Evolutionary conservation across 2,888 invertebrate genomes (phyloP).

Genomic region (Nematopogon swammerdamellus): DNA sequence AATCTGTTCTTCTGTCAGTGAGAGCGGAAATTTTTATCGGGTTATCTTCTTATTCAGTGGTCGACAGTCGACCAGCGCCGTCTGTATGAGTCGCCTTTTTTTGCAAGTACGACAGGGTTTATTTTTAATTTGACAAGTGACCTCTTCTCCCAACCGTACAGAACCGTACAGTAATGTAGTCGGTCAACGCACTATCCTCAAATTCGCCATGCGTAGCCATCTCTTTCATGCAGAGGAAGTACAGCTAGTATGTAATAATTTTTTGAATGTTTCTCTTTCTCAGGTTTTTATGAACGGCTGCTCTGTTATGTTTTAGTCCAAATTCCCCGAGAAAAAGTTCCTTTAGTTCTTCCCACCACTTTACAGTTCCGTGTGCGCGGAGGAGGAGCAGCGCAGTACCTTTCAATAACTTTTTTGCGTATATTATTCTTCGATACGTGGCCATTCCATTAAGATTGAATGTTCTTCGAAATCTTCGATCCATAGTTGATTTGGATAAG

Average conservation of each 20-base stretch:
- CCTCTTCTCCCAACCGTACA: background rate
- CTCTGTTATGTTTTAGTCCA: background rate
- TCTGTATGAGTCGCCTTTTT: conserved; percentile 11
- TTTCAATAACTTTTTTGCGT: background rate
- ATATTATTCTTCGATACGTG: background rate
- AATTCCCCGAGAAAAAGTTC: background rate
- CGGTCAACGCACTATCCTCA: conserved; percentile 21
- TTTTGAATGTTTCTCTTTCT: background rate
- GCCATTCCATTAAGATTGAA: background rate
- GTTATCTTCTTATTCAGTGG: conserved; percentile 21
- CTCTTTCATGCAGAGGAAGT: conserved; percentile 19
- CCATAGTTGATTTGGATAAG: background rate
- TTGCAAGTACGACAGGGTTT: conserved; percentile 13
- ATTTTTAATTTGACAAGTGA: too few relatives aligned
- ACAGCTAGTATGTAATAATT: background rate
- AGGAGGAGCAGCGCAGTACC: background rate
- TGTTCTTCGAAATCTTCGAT: background rate
- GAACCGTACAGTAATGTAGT: conserved; percentile 23
- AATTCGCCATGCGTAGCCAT: conserved; percentile 20
- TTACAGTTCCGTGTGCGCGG: background rate
- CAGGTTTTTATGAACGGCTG: background rate
- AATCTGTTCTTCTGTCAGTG: conserved; percentile 24
- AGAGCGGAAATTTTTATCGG: conserved; percentile 22
- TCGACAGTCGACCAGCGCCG: conserved; percentile 27
- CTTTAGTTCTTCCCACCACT: background rate